Evolutionary conservation across 2,113 vertebrate species (phyloP), one percentile per base, ranked within the genome.

Genomic region (Gallinago jamesoni): DNA sequence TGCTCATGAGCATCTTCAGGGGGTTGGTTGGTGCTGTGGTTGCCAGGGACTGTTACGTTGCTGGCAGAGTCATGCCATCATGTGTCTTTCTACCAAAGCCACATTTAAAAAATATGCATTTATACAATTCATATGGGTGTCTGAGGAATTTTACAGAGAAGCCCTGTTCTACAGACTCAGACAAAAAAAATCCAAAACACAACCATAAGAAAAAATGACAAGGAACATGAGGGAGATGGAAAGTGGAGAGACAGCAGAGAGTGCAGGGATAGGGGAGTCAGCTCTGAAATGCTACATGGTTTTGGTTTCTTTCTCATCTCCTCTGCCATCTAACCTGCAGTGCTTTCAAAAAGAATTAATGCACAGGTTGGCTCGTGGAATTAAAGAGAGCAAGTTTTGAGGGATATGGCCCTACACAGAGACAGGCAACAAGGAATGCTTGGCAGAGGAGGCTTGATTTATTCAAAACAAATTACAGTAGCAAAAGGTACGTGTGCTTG

Each of bases 1-100:
- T 39, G 48, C 66, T 15, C 41, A 10, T 1, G 2, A 28, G 39
- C 55, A 21, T 24, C 45, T 55, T 48, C 63, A 2, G 45, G 39
- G 33, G 14, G 2, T 16, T 15, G 8, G 18, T 22, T 55, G 24
- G 72, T 2, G 3, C 41, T 11, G 28, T 28, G 21, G 25, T 20
- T 17, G 23, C 60, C 80, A 15, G 52, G 52, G 30, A 9, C 47
- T 1, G 21, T 22, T 22, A 21, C 12, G 5, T 10, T 20, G 31
- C 48, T 6, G 4, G 48, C 60, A 48, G 37, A 18, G 41, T 27
- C 25, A 0, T 27, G 48, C 14, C 16, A 1, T 16, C 3, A 0
- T 3, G 27, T 2, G 12, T 52, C 48, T 41, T 81, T 37, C 60
- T 76, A 33, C 82, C 43, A 25, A 41, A 80, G 31, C 39, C 37